Base-by-base conservation (phyloP, 1,140 invertebrate species). In the Drosophila tropicalis region DNA sequence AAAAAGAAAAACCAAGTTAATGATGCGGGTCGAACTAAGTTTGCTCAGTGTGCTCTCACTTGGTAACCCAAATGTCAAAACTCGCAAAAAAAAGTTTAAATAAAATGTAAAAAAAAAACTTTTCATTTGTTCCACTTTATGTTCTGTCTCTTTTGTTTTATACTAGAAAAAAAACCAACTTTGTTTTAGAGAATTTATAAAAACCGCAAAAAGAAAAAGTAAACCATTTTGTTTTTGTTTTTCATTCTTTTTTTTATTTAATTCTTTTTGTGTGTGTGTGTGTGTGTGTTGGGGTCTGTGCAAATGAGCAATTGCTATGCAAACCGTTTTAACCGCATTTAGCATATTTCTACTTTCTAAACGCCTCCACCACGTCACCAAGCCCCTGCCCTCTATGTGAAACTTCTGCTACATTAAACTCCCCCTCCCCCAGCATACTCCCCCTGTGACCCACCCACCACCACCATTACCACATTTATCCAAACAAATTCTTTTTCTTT, bases 261-360 rank as follows among this genome's bases (percentile, higher is more conserved):
- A 12, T 39, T 19, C 51, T 57, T 25, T 7, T 29, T 34, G 25
- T 56, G 22, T 51, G 47, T 51, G 47, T 9, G 10, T 19, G 10
- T 10, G 10, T 44, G 13, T 57, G 13, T 57, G 32, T 32, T 13
- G 39, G 62, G 19, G 62, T 3, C 10, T 39, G 57, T 74, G 81
- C 70, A 82, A 87, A 83, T 89, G 84, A 82, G 76, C 80, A 82
- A 87, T 89, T 89, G 83, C 84, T 89, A 89, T 87, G 83, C 83
- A 87, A 83, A 87, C 79, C 17, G 76, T 62, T 71, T 72, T 55
- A 15, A 47, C 62, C 76, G 79, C 76, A 51, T 51, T 87, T 87
- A 83, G 83, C 83, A 86, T 87, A 86, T 87, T 86, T 81, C 69
- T 79, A 76, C 79, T 86, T 87, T 86, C 83, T 87, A 86, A 86